Percentiles rank a stretch among this genome's conserved stretches.
These are phyloP conservation scores for Blastobasis lacticolella DNA, from an alignment of 2,888 invertebrate species.

Conservation along the genomic window DNA sequence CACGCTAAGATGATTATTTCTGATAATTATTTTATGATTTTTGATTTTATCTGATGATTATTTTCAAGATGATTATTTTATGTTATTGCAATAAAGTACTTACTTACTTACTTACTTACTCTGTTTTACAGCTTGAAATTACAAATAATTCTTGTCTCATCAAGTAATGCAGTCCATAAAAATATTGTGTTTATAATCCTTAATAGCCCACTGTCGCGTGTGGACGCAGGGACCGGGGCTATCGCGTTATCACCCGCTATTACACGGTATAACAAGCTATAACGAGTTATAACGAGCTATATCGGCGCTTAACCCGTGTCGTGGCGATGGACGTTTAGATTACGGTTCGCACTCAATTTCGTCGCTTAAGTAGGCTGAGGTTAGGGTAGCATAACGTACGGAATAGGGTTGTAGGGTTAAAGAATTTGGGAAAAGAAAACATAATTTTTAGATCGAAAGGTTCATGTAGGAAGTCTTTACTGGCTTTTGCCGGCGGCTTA, in stretches of 20 bases:
- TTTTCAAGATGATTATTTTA: no score
- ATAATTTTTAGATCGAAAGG: no score
- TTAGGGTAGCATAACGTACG: background rate
- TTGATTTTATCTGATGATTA: no score
- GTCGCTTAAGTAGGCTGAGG: constrained; percentile 22
- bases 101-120: no score
- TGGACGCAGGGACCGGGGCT: constrained; percentile 22
- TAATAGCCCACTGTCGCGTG: constrained; percentile 15
- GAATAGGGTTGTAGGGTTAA: background rate
- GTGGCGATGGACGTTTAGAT: constrained; percentile 25
- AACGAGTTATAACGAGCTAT: constrained; percentile 13
- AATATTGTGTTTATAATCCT: background rate
- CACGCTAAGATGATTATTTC: no score
- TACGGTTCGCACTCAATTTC: constrained; percentile 34
- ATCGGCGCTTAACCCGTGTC: constrained; percentile 27
- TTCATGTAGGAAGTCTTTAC: no score
- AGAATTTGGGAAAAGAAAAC: background rate
- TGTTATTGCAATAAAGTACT: no score
- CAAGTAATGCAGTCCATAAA: background rate
- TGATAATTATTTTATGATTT: no score
- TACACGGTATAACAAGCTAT: constrained; percentile 22
- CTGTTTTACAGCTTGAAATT: no score
- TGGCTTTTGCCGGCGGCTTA: no score
- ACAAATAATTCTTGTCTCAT: no score
- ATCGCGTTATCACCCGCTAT: constrained; percentile 28